A percentile compares a stretch with the other conserved stretches of the same genome.
These are phyloP conservation scores for Eilema griseolum DNA, from an alignment of 2,888 invertebrate genomes.

Conservation along the genomic window DNA sequence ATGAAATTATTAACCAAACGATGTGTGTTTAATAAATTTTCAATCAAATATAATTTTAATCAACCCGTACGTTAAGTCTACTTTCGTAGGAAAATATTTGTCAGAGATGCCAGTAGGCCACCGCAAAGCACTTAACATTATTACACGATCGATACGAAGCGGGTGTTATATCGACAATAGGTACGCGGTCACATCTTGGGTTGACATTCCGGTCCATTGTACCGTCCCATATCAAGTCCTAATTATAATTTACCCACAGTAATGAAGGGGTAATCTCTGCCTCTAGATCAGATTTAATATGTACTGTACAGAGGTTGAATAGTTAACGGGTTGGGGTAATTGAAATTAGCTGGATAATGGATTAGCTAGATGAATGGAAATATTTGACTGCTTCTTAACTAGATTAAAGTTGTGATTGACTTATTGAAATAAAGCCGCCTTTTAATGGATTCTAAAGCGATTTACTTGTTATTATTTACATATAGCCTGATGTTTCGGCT, in stretches of 20 bases:
- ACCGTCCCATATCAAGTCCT: constrained; percentile 31
- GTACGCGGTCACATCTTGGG: constrained; percentile 44
- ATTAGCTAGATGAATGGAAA: neutral
- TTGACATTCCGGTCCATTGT: constrained; percentile 46
- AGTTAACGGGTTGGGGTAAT: constrained; percentile 17
- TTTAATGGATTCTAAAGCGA: too few relatives aligned
- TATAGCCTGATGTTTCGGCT: too few relatives aligned
- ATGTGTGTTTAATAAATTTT: neutral
- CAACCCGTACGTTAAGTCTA: constrained; percentile 11
- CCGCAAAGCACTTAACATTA: constrained; percentile 43
- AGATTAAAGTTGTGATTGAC: too few relatives aligned
- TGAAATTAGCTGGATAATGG: constrained; percentile 14
- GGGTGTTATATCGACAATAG: constrained; percentile 45
- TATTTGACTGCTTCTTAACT: neutral
- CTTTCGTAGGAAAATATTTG: constrained; percentile 24
- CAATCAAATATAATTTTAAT: constrained; percentile 8
- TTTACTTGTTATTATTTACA: too few relatives aligned
- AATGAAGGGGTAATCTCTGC: constrained; percentile 32
- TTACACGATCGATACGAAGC: constrained; percentile 40
- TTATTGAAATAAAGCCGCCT: too few relatives aligned
- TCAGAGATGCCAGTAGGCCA: constrained; percentile 24
- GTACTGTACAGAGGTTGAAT: constrained; percentile 20
- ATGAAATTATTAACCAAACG: neutral
- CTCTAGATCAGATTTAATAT: constrained; percentile 31
- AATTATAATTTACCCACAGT: constrained; percentile 41